These are phyloP conservation scores for Cyrtorhinus lividipennis DNA, from an alignment of 1,140 invertebrate species.

Conservation along the genomic window DNA sequence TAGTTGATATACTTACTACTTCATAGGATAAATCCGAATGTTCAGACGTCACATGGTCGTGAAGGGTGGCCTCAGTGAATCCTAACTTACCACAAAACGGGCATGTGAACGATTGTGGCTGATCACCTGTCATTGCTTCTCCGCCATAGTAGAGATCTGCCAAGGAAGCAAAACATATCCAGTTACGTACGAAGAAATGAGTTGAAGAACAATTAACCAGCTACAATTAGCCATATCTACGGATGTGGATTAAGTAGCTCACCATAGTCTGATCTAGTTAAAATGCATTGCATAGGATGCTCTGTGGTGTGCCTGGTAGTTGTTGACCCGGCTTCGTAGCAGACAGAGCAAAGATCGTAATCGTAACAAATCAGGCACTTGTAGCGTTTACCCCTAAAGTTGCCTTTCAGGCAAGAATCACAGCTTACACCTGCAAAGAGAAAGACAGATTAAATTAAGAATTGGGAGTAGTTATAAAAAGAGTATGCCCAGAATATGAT, in stretches of 20 bases:
- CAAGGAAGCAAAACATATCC: conserved; percentile 27
- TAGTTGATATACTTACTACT: conserved; percentile 46
- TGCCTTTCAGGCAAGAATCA: conserved; percentile 97
- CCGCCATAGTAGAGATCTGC: conserved; percentile 89
- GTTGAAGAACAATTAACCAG: conserved; percentile 10
- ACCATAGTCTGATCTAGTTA: conserved; percentile 93
- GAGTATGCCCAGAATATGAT: too few species aligned
- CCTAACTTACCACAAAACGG: conserved; percentile 94
- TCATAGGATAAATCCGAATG: conserved; percentile 73
- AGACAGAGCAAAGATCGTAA: conserved; percentile 94
- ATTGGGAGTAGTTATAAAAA: too few species aligned
- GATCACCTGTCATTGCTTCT: conserved; percentile 69
- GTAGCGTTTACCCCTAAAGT: conserved; percentile 91
- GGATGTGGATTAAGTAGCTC: conserved; percentile 31
- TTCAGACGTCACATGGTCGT: conserved; percentile 82
- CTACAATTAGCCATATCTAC: neutral
- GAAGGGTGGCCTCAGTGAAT: conserved; percentile 76
- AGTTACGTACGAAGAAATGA: conserved; percentile 19
- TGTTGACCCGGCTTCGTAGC: conserved; percentile 86
- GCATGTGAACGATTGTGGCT: conserved; percentile 90
- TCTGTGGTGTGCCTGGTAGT: conserved; percentile 85
- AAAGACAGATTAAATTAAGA: too few species aligned
- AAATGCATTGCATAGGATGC: conserved; percentile 97
- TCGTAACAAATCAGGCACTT: conserved; percentile 98
- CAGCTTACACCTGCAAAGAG: conserved; percentile 78